These are phyloP conservation scores for Psilopsiagon aurifrons DNA, from an alignment of 2,113 vertebrate species.

Conservation along the genomic window DNA sequence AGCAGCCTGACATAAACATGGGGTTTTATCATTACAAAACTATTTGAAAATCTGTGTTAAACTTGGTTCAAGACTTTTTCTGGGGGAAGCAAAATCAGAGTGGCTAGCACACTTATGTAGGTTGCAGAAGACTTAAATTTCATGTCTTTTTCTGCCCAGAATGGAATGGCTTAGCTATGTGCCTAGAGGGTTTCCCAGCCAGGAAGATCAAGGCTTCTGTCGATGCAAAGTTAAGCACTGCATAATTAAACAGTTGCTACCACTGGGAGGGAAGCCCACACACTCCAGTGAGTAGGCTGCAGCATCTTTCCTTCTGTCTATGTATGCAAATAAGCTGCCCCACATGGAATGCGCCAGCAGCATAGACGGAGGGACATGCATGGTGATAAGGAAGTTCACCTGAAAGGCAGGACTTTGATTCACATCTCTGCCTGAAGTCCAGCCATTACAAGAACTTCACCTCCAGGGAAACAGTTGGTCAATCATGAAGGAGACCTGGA, in stretches of 20 bases:
- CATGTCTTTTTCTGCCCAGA: not conserved
- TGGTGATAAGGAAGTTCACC: not conserved
- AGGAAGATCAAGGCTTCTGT: not conserved
- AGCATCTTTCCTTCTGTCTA: not conserved
- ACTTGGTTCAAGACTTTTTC: not conserved
- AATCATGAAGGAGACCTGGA: not conserved
- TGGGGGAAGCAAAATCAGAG: not conserved
- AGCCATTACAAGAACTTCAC: not conserved
- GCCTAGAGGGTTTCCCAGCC: not conserved
- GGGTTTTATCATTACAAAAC: not conserved
- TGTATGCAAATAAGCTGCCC: not conserved
- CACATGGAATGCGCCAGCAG: too few relatives aligned
- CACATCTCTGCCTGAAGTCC: not conserved
- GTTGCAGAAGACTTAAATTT: not conserved
- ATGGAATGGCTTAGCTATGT: not conserved
- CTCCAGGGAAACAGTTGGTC: not conserved
- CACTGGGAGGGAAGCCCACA: not conserved
- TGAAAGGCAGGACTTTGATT: not conserved
- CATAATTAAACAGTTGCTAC: not conserved
- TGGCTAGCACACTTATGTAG: accelerated
- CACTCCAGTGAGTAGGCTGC: not conserved
- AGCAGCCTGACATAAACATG: not conserved
- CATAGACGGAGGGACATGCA: accelerated
- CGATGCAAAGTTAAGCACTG: not conserved
- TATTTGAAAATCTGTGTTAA: not conserved